Evolutionary conservation across 1,140 invertebrate species (phyloP).

Genomic region (Megalonaias nervosa): DNA sequence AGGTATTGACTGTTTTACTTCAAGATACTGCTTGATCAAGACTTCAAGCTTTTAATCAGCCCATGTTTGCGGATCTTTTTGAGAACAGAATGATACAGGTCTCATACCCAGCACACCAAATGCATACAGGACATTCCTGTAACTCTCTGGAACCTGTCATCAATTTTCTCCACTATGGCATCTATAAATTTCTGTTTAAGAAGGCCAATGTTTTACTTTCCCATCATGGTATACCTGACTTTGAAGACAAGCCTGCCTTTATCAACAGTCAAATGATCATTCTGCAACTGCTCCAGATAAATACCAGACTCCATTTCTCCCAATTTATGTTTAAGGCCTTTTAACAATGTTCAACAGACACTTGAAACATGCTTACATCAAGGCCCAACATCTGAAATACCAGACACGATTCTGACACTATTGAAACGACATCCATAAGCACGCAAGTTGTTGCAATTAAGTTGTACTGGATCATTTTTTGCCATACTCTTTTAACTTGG

Average conservation of each 20-base stretch:
- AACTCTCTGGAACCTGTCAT: constrained; percentile 14
- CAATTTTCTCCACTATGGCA: constrained; percentile 6
- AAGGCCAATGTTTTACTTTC: constrained; percentile 5
- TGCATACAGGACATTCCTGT: constrained; percentile 27
- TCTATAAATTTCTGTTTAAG: constrained; percentile 20
- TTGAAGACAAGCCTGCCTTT: background rate
- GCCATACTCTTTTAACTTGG: too few species aligned
- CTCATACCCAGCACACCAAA: constrained; percentile 14
- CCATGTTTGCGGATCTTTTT: constrained; percentile 1
- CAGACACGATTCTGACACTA: too few species aligned
- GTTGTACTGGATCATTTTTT: too few species aligned
- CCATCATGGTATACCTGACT: constrained; percentile 8
- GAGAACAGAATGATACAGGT: constrained; percentile 3
- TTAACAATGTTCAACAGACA: too few species aligned
- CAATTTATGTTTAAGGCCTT: too few species aligned
- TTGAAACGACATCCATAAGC: too few species aligned
- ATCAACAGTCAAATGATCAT: too few species aligned
- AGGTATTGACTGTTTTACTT: background rate
- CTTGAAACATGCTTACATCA: too few species aligned
- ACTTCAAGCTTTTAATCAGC: constrained; percentile 15
- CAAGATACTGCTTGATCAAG: constrained; percentile 14
- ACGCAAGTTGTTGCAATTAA: too few species aligned
- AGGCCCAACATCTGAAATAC: too few species aligned
- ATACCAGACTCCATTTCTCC: too few species aligned
- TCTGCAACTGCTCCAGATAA: too few species aligned